Base-by-base conservation (phyloP, 92 coral and sea anemone species). In the Virgularia gustaviana region DNA sequence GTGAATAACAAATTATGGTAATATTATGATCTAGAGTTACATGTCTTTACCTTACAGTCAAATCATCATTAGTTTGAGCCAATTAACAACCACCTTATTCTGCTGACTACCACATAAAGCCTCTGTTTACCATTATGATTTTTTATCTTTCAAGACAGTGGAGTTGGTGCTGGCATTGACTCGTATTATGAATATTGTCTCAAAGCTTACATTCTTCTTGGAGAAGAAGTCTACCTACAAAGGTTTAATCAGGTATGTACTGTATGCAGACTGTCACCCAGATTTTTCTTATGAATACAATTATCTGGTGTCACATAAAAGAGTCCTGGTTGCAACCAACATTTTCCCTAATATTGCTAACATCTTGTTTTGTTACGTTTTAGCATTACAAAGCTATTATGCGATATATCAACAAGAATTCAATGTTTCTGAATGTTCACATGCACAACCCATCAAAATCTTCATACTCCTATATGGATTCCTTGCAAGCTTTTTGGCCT, bases 81-180 rank as follows among this genome's bases (percentile, higher is more conserved):
- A n/a, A n/a, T n/a, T n/a, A n/a, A n/a, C n/a, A n/a, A n/a, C n/a
- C n/a, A n/a, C n/a, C n/a, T n/a, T n/a, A n/a, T n/a, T n/a, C n/a
- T n/a, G n/a, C n/a, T n/a, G n/a, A n/a, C n/a, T n/a, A n/a, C n/a
- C n/a, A n/a, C n/a, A n/a, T n/a, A n/a, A n/a, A n/a, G n/a, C n/a
- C n/a, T n/a, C n/a, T n/a, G n/a, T n/a, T n/a, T n/a, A n/a, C n/a
- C n/a, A n/a, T n/a, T n/a, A n/a, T n/a, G n/a, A n/a, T n/a, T n/a
- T n/a, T n/a, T n/a, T n/a, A n/a, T n/a, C n/a, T 25, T 0, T 8
- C 6, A 86, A 92, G 98, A 92, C 76, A 92, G 98, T 81, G 95
- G 96, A 39, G 98, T 92, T 73, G 98, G 98, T 81, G 98, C 98
- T 22, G 98, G 98, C 66, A 92, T 92, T 73, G 98, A 92, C 79